Evolutionary conservation across 2,113 vertebrate species (phyloP), one percentile per base, ranked within the genome.

Genomic region (Nothocercus julius): DNA sequence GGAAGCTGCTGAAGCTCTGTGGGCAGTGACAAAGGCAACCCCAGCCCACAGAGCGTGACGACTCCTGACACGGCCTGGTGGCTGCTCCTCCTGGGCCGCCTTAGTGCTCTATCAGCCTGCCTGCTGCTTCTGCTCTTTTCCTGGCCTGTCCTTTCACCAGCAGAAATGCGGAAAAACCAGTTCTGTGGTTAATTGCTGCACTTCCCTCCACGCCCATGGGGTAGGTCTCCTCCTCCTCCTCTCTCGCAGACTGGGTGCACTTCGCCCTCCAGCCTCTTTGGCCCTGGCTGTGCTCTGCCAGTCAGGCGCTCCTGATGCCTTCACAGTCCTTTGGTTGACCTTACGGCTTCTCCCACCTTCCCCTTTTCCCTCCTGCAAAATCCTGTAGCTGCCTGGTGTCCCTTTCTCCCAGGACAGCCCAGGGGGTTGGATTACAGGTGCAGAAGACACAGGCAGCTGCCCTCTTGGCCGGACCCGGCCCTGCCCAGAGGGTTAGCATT

Each of bases 151-250:
- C 95, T 92, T 89, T 96, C 83, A 75, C 88, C 70, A 93, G 69
- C 28, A 94, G 95, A 96, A 97, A 96, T 97, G 96, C 90, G 83
- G 97, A 96, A 96, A 96, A 97, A 97, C 97, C 97, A 95, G 97
- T 97, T 97, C 91, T 93, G 96, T 95, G 96, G 97, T 96, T 97
- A 96, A 95, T 93, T 96, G 85, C 95, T 94, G 97, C 47, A 96
- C 94, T 97, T 97, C 96, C 96, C 94, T 93, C 93, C 90, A 90
- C 95, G 93, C 93, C 95, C 95, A 96, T 93, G 76, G 89, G 78
- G 76, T 73, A 80, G 72, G 76, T 73, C 58, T 64, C n/a, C 38
- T 77, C 12, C 80, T 90, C 54, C 32, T 81, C 51, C 85, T 80
- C 67, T 11, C 80, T 82, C 34, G 9, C 49, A 59, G 80, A 24